Evolutionary conservation across 2,888 invertebrate species (phyloP).

Genomic region (Cataglyphis cursor): DNA sequence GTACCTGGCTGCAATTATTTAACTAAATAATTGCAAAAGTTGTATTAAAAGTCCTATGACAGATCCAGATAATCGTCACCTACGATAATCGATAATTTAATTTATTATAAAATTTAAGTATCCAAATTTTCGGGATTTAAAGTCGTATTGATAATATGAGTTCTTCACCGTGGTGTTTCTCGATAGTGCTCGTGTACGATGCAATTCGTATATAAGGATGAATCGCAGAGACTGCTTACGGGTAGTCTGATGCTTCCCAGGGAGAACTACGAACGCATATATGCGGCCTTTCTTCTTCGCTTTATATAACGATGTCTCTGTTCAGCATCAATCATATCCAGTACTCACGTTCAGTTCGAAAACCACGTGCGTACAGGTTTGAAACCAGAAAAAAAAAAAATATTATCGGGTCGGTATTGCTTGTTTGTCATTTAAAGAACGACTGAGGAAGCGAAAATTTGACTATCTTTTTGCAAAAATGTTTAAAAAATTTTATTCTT

Average conservation of each 20-base stretch:
- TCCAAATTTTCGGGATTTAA: not conserved
- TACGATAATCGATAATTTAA: not conserved
- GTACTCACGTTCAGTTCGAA: conserved; percentile 65
- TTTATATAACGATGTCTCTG: conserved; percentile 51
- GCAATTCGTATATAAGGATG: conserved; percentile 78
- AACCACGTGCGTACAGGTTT: conserved; percentile 65
- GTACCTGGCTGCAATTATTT: not conserved
- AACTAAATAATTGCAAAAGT: conserved; percentile 23
- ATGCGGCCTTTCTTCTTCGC: conserved; percentile 70
- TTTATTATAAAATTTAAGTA: not conserved
- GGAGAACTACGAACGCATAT: conserved; percentile 76
- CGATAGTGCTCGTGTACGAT: conserved; percentile 58
- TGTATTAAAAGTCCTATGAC: not conserved
- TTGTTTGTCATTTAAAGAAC: conserved; percentile 70
- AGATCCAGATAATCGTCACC: not conserved
- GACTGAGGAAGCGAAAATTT: conserved; percentile 78
- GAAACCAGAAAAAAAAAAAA: conserved; percentile 62
- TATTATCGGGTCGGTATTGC: conserved; percentile 66
- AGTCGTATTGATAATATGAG: not conserved
- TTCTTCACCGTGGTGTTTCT: conserved; percentile 59
- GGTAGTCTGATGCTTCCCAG: conserved; percentile 84
- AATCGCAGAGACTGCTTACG: rapidly evolving
- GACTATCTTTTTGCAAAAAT: conserved; percentile 79
- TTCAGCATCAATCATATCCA: conserved; percentile 77
- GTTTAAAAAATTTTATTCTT: not conserved